Evolutionary conservation across 2,797 vertebrate genomes (phyloP), one percentile per base, ranked within the genome.

Genomic region (Galagoides demidoff): DNA sequence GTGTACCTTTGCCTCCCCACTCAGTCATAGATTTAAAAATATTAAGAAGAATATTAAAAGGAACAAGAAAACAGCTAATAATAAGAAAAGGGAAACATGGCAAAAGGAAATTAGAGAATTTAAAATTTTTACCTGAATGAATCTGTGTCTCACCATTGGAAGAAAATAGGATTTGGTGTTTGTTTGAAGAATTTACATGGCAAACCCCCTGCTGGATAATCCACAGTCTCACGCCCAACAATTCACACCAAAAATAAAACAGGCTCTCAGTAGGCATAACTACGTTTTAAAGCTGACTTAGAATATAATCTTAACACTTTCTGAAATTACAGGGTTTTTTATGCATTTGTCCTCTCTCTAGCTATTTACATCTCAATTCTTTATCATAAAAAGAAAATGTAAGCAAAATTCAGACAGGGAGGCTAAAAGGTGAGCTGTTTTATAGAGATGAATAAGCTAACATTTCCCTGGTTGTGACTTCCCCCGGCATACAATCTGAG

Each of bases 341-440:
- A 90, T 73, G 11, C 23, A 43, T 85, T 90, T 86, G 39, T 88
- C 57, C 74, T 84, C 83, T 77, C 71, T 96, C 57, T 83, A 90
- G 61, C 25, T 90, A 73, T 85, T 86, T 94, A 79, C 8, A 64
- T 87, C 89, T 95, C 63, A 61, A 71, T 95, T 92, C 43, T 59
- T 93, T 89, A 86, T 73, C 31, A 85, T 59, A 43, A 59, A 71
- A 85, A 83, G 88, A 92, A 93, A 90, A 73, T 29, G 31, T 64
- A 87, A 94, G 77, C 17, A 93, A 92, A 92, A 93, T 92, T 95
- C 90, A 55, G 90, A 95, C 49, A 87, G 92, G 7, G 68, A 87
- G 73, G 81, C 45, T 93, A 89, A 97, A 94, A 95, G 85, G 94
- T 97, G 88, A 98, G 43, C 78, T 87, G n/a, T 95, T 92, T 89